A percentile compares a stretch with the other conserved stretches of the same genome.
Conservation (phyloP, 2,113 vertebrate genomes). For the Rallus limicola region DNA sequence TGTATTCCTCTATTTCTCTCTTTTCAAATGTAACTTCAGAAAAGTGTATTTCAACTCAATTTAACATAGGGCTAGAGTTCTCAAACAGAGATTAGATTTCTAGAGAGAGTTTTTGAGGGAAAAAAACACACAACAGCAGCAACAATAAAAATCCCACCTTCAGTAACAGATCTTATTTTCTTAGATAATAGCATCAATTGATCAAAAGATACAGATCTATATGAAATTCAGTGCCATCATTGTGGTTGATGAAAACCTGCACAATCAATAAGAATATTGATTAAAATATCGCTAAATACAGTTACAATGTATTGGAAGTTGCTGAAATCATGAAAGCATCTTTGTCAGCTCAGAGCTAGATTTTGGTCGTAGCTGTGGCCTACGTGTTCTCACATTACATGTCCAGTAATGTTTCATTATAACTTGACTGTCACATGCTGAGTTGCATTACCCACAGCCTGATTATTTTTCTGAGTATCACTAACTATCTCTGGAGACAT, state of each 20-base stretch:
- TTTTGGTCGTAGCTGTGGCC: background rate
- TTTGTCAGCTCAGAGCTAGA: background rate
- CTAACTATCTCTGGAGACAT: background rate
- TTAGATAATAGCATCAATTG: background rate
- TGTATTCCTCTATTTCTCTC: background rate
- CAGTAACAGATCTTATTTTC: background rate
- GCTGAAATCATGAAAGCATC: background rate
- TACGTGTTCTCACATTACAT: background rate
- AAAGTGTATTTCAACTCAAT: background rate
- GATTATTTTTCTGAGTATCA: background rate
- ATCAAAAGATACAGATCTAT: background rate
- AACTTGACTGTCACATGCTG: background rate
- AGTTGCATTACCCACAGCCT: background rate
- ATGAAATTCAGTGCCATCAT: background rate
- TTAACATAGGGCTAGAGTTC: background rate
- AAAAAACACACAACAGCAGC: background rate
- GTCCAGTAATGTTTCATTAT: background rate
- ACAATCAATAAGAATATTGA: background rate
- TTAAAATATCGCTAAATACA: background rate
- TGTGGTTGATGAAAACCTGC: background rate
- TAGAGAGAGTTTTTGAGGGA: background rate
- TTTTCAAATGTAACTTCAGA: background rate
- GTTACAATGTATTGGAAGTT: background rate
- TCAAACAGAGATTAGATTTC: background rate
- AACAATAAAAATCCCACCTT: background rate